These are phyloP conservation scores for Agrotis segetum DNA, from an alignment of 2,888 invertebrate species.

Conservation along the genomic window DNA sequence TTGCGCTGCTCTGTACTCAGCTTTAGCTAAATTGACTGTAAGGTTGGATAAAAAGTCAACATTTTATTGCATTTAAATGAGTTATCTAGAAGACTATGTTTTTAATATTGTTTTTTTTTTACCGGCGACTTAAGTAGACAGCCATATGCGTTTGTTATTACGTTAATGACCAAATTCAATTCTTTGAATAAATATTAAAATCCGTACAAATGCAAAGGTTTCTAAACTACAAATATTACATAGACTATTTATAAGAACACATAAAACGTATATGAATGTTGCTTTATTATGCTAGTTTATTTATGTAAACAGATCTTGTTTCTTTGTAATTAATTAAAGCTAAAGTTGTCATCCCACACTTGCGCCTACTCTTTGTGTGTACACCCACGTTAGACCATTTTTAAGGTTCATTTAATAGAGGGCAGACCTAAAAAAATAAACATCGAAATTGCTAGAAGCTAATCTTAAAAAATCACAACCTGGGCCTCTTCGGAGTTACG, in stretches of 20 bases:
- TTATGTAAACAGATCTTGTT: too few species aligned
- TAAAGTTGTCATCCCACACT: neutral
- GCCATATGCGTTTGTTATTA: too few species aligned
- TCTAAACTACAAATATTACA: neutral
- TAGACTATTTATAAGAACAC: neutral
- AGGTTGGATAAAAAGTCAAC: neutral
- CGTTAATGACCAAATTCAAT: neutral
- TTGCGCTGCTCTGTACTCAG: too few species aligned
- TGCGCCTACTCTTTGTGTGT: neutral
- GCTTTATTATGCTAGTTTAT: too few species aligned
- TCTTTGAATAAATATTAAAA: neutral
- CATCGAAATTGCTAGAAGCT: neutral
- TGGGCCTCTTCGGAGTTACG: neutral
- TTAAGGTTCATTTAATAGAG: neutral
- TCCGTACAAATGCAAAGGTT: neutral
- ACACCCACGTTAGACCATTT: neutral
- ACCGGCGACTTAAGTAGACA: too few species aligned
- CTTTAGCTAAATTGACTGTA: neutral
- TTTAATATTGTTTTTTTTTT: too few species aligned
- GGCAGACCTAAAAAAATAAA: neutral
- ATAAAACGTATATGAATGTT: neutral
- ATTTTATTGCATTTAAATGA: neutral
- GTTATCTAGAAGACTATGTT: neutral
- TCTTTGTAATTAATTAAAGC: neutral
- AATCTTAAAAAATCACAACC: constrained; percentile 7